Conservation (phyloP, 2,113 vertebrate genomes). For the Dolichallabes microphthalmus region DNA sequence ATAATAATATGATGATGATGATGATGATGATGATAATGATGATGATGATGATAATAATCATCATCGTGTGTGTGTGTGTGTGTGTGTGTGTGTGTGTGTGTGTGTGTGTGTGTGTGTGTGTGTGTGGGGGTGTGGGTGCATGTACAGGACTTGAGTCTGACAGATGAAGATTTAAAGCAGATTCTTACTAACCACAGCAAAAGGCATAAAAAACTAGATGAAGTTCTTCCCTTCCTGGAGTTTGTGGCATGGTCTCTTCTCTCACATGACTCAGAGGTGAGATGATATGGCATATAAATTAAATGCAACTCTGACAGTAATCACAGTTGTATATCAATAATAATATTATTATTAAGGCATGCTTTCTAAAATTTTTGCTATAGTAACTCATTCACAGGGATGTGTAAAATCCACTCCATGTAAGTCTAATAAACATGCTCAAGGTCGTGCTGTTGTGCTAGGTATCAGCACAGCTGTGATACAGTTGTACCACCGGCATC, state of each 20-base stretch:
- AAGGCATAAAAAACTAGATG: not conserved
- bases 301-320: not conserved
- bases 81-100: no score
- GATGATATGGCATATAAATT: not conserved
- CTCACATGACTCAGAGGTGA: slow-evolving; percentile 12
- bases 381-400: not conserved
- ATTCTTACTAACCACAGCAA: not conserved
- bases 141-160: not conserved
- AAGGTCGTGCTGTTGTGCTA: no score
- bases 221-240: slow-evolving; percentile 35
- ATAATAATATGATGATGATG: no score
- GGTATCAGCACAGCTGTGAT: no score
- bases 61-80: no score
- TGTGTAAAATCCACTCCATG: not conserved
- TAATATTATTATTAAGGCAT: not conserved
- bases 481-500: no score
- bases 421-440: not conserved
- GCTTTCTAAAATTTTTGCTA: not conserved
- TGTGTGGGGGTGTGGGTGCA: not conserved
- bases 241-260: slow-evolving; percentile 44
- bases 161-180: slow-evolving; percentile 25
- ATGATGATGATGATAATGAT: no score
- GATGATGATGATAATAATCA: no score
- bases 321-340: not conserved
- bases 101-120: no score